phyloP scores from a whole-genome alignment of 2,797 vertebrate species.

The Macrochelys suwanniensis region DNA sequence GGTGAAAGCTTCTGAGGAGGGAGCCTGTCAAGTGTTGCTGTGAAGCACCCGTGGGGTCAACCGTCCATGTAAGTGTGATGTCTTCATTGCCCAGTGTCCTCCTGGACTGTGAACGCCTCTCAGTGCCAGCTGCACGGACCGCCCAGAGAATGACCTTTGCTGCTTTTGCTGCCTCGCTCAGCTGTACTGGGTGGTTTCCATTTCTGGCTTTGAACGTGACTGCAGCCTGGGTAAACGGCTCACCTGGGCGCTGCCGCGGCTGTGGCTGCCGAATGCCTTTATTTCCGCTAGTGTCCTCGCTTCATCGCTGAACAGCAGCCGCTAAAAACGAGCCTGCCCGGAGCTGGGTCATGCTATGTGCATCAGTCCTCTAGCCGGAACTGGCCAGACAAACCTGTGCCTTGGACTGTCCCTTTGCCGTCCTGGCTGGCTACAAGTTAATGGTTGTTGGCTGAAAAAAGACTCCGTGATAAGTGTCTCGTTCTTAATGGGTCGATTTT shows the following conservation, averaged over 20 bases:
- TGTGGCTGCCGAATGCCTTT: neutral
- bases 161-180: slow-evolving; percentile 69
- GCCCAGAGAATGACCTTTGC: slow-evolving; percentile 69
- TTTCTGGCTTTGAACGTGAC: slow-evolving; percentile 69
- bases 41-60: slow-evolving; percentile 22
- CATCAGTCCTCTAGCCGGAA: slow-evolving; percentile 52
- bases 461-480: neutral
- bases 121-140: slow-evolving; percentile 69
- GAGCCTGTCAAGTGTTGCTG: slow-evolving; percentile 68
- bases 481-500: slow-evolving; percentile 34
- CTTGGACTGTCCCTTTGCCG: slow-evolving; percentile 39
- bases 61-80: neutral
- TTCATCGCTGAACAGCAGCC: slow-evolving; percentile 33
- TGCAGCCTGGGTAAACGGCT: slow-evolving; percentile 73
- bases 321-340: slow-evolving; percentile 48
- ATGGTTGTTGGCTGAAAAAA: slow-evolving; percentile 37
- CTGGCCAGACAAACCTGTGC: slow-evolving; percentile 18
- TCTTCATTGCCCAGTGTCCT: slow-evolving; percentile 72
- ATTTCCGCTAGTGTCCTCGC: slow-evolving; percentile 35
- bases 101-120: slow-evolving; percentile 71
- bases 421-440: slow-evolving; percentile 30
- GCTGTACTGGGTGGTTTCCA: slow-evolving; percentile 65
- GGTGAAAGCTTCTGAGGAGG: slow-evolving; percentile 71
- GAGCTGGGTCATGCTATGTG: slow-evolving; percentile 64
- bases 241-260: slow-evolving; percentile 42